Evolutionary conservation across 2,888 invertebrate species (phyloP).

Genomic region (Eumerus sabulonum): DNA sequence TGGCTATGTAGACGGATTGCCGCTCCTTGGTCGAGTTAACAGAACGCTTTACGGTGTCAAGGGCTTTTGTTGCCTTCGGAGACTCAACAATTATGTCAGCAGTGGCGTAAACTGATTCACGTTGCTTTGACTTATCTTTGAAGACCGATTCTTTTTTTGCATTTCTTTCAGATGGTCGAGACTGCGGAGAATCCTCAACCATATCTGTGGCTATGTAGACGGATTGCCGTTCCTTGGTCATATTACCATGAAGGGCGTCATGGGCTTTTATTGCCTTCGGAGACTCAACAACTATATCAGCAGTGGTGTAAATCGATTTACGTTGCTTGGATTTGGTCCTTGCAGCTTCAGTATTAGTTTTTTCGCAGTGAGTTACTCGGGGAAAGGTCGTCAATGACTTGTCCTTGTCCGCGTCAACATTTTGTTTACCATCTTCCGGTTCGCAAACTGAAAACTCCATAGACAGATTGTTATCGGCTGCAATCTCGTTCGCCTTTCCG

Average conservation of each 20-base stretch:
- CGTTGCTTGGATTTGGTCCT: neutral
- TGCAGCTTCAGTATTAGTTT: too few species aligned
- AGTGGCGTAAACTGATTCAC: neutral
- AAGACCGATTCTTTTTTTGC: neutral
- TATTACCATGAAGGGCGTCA: neutral
- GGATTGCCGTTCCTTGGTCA: conserved; percentile 13
- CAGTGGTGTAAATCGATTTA: neutral
- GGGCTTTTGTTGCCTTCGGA: neutral
- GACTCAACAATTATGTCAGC: conserved; percentile 2
- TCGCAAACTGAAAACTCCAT: too few species aligned
- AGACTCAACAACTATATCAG: conserved; percentile 6
- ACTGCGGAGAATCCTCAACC: conserved; percentile 24
- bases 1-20: conserved; percentile 24
- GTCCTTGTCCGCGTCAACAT: too few species aligned
- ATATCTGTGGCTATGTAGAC: conserved; percentile 33
- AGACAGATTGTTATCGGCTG: too few species aligned
- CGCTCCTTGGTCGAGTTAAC: neutral
- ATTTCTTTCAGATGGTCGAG: too few species aligned
- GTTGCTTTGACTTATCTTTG: neutral
- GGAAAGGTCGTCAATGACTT: too few species aligned
- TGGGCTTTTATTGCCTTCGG: neutral
- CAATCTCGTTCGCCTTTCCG: too few species aligned
- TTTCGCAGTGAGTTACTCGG: too few species aligned
- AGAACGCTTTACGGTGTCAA: neutral
- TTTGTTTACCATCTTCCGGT: too few species aligned